Base-by-base conservation (phyloP, 2,888 invertebrate species). In the Nowickia ferox region DNA sequence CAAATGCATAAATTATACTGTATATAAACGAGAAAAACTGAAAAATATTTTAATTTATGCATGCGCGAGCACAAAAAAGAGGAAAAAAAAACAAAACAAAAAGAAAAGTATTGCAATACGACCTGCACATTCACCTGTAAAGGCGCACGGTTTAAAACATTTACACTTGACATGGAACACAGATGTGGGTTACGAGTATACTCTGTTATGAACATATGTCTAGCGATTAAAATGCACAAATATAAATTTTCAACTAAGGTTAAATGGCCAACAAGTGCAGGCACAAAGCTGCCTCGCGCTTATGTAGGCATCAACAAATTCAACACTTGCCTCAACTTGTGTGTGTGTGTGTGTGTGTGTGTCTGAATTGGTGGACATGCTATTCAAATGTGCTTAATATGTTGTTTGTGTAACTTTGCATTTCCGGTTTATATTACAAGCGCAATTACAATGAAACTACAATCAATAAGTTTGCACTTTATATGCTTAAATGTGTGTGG, bases 371-470 rank as follows among this genome's bases (percentile, higher is more conserved):
- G 6, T 51, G 42, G 46, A 71, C 44, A 4, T 40, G 8, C 69
- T 63, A 48, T 46, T 55, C 15, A n/a, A 44, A 9, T 11, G 55
- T 30, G 30, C 30, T 55, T 15, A 63, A 71, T 63, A 55, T 46
- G 46, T 17, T 46, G 46, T 17, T 51, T 66, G 59, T 9, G 10
- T 22, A 72, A 66, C 55, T 74, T 51, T 76, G 55, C 38, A 71
- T 84, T 79, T 75, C 80, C 84, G 80, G 65, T 80, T 71, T 59
- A 74, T 53, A 53, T 84, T 72, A 84, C 83, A 84, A 19, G 59
- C 68, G 30, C 46, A 75, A 75, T 84, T 79, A 84, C 75, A 84
- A 66, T 78, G 9, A 77, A 71, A 59, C 44, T 53, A n/a, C 22
- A 76, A 65, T 65, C 76, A 66, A 63, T 63, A 63, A 4, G 11